A percentile compares a stretch with the other conserved stretches of the same genome.
Conservation (phyloP, 2,888 invertebrate species). For the Polia nebulosa region DNA sequence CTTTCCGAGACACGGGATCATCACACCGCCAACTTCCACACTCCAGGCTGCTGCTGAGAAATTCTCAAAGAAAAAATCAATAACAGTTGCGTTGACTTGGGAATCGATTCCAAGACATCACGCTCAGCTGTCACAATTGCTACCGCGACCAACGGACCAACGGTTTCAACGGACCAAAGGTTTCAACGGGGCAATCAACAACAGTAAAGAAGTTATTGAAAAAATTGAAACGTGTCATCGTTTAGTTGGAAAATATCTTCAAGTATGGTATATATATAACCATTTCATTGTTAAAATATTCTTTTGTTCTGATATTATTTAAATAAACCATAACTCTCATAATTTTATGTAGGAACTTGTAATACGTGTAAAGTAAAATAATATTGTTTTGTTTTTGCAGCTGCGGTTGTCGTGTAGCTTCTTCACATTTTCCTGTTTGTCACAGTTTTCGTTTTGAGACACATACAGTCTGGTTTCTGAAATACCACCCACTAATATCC, state of each 20-base stretch:
- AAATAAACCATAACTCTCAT: background rate
- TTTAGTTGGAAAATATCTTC: conserved; percentile 1
- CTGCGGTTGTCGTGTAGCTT: background rate
- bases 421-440: background rate
- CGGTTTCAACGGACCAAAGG: too few relatives aligned
- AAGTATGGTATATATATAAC: background rate
- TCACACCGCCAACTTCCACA: too few relatives aligned
- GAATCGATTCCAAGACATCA: too few relatives aligned
- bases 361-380: background rate
- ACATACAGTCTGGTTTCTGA: background rate
- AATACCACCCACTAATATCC: background rate
- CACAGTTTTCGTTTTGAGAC: background rate
- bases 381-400: background rate
- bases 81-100: too few relatives aligned
- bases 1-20: too few relatives aligned
- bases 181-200: too few relatives aligned
- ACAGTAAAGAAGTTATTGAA: too few relatives aligned
- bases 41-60: too few relatives aligned
- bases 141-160: too few relatives aligned
- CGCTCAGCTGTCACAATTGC: too few relatives aligned
- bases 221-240: background rate
- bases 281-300: conserved; percentile 22
- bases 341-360: background rate
- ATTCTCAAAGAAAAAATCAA: too few relatives aligned
- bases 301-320: conserved; percentile 7